These are phyloP conservation scores for Drosophila sucinea DNA, from an alignment of 1,140 invertebrate genomes.

Conservation along the genomic window DNA sequence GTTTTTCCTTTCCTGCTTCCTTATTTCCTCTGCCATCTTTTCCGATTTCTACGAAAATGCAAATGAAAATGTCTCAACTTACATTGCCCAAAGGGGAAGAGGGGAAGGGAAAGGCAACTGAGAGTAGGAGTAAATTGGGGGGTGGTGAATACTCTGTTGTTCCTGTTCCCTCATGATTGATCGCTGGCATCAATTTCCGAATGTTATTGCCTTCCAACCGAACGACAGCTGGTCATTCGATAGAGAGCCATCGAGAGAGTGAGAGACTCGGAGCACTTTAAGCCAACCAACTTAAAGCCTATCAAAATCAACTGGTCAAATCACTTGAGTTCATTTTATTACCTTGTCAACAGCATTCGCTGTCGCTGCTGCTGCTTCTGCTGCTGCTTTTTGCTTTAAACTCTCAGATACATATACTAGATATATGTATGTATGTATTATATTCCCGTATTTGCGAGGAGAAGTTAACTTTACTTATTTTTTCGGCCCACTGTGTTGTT, in stretches of 20 bases:
- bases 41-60: constrained; percentile 64
- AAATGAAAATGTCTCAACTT: constrained; percentile 80
- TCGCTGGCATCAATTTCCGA: constrained; percentile 73
- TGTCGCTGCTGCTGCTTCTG: too few relatives aligned
- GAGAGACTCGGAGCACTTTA: constrained; percentile 18
- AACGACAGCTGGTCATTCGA: constrained; percentile 46
- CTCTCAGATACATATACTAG: not conserved
- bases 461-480: not conserved
- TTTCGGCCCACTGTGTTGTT: constrained; percentile 4
- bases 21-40: constrained; percentile 12
- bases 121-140: constrained; percentile 22
- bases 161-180: constrained; percentile 61
- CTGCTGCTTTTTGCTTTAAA: not conserved
- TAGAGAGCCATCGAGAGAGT: not conserved
- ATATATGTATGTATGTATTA: not conserved
- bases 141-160: constrained; percentile 21
- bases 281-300: constrained; percentile 44
- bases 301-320: constrained; percentile 10
- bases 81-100: constrained; percentile 40
- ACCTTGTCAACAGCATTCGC: constrained; percentile 9
- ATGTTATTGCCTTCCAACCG: constrained; percentile 63
- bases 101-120: constrained; percentile 18
- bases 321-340: constrained; percentile 11
- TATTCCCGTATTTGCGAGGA: not conserved
- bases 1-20: constrained; percentile 35